These are phyloP conservation scores for Solen grandis DNA, from an alignment of 1,140 invertebrate species.

Conservation along the genomic window DNA sequence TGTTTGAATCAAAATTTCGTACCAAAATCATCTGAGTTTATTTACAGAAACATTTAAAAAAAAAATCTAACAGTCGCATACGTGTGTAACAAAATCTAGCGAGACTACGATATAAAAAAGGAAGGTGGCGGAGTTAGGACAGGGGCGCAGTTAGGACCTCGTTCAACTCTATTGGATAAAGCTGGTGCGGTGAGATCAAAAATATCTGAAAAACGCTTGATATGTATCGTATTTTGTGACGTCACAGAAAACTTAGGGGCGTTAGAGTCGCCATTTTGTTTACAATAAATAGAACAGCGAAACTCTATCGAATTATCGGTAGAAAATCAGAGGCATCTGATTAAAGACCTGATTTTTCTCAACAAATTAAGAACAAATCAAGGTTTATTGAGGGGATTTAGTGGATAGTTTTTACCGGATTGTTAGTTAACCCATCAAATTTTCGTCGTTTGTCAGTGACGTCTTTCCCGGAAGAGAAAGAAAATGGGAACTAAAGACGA, in stretches of 20 bases:
- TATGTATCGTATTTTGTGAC: too few relatives aligned
- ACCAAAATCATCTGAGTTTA: too few relatives aligned
- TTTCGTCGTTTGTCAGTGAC: slow-evolving; percentile 37
- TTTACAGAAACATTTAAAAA: too few relatives aligned
- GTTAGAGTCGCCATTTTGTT: slow-evolving; percentile 56
- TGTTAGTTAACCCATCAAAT: background rate
- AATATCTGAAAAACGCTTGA: too few relatives aligned
- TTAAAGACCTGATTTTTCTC: background rate
- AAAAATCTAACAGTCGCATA: too few relatives aligned
- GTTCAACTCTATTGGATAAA: too few relatives aligned
- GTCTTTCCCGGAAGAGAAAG: slow-evolving; percentile 67
- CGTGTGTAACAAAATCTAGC: too few relatives aligned
- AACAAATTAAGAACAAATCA: background rate
- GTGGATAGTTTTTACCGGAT: background rate
- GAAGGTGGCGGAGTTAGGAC: too few relatives aligned
- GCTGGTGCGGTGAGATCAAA: too few relatives aligned
- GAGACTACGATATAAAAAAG: too few relatives aligned
- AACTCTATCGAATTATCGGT: slow-evolving; percentile 3
- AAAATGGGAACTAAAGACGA: slow-evolving; percentile 91
- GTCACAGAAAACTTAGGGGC: slow-evolving; percentile 43
- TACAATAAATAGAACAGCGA: background rate
- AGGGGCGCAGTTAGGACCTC: too few relatives aligned
- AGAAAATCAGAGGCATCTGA: slow-evolving; percentile 21
- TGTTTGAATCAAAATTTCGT: too few relatives aligned
- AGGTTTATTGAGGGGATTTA: background rate